A percentile compares a stretch with the other conserved stretches of the same genome.
Conservation (phyloP, 2,888 invertebrate species). For the Cheilosia vernalis region DNA sequence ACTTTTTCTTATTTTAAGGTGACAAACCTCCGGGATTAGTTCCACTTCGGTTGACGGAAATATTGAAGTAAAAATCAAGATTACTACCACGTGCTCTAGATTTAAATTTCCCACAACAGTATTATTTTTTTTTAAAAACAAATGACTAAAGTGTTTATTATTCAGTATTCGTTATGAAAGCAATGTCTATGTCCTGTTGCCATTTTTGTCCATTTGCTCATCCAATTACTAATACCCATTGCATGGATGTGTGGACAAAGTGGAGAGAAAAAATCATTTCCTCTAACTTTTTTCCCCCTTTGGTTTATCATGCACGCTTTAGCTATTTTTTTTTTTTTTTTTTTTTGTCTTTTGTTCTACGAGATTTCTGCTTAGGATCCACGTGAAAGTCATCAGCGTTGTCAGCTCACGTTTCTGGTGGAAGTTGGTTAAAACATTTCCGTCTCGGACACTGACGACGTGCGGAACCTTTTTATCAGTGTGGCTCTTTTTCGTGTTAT, state of each 20-base stretch:
- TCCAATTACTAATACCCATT: slow-evolving; percentile 22
- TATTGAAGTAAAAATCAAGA: too few species aligned
- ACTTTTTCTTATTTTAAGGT: too few species aligned
- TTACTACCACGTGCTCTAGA: neutral
- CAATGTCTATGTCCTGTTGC: slow-evolving; percentile 13
- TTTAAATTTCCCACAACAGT: neutral
- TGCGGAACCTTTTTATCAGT: slow-evolving; percentile 53
- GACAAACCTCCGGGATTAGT: too few species aligned
- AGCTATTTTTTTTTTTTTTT: slow-evolving; percentile 16
- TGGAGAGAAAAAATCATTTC: slow-evolving; percentile 24
- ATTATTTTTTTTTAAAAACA: neutral
- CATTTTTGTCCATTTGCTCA: neutral
- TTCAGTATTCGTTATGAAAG: slow-evolving; percentile 18
- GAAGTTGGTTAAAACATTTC: slow-evolving; percentile 56
- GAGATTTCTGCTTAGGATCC: slow-evolving; percentile 4
- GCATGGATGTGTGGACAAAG: slow-evolving; percentile 35
- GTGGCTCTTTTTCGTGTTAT: slow-evolving; percentile 12
- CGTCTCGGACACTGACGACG: slow-evolving; percentile 56
- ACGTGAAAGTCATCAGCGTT: slow-evolving; percentile 59
- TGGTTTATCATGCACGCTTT: slow-evolving; percentile 34
- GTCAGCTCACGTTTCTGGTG: slow-evolving; percentile 65
- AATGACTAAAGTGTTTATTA: slow-evolving; percentile 20
- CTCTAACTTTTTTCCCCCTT: slow-evolving; percentile 14
- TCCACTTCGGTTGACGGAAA: too few species aligned
- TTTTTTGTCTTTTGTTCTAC: slow-evolving; percentile 6